Base-by-base conservation (phyloP, 2,797 vertebrate genomes). In the Poliocrania exsul region DNA sequence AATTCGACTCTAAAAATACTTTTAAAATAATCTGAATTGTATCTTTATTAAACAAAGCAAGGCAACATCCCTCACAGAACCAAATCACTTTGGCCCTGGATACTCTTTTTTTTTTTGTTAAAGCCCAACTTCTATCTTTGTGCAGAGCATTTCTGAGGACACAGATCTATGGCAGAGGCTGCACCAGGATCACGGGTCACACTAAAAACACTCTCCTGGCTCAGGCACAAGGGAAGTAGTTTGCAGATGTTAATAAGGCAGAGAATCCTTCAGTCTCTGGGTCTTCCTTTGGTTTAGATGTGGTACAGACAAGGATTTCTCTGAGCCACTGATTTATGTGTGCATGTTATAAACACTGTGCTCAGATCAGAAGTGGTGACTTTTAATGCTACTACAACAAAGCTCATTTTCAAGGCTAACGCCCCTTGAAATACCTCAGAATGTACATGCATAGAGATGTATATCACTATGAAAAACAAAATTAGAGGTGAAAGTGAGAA, bases 1-100 rank as follows among this genome's bases (percentile, higher is more conserved):
- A 60, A 71, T 40, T 51, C 3, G 2, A 8, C 40, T n/a, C 77
- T 46, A 0, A 35, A 62, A 75, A 21, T 6, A 4, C 23, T n/a
- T 33, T 9, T 31, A 50, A 2, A 12, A 40, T 40, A 50, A 23
- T 73, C 29, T 28, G 40, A 33, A 21, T 61, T 60, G 49, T 47
- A 12, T 53, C 77, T 65, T 33, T 37, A 42, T 28, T 38, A 29
- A 73, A 78, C 11, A 24, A 47, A 91, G 51, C 37, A 11, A 71
- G 61, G 53, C 54, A 69, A 58, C 86, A 24, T 11, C n/a, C 16
- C 7, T 28, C 31, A 15, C 13, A 21, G 62, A 49, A 54, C 72
- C 61, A 75, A 74, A 70, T 83, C 91, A 86, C 87, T 92, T 94
- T 92, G 72, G 81, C 35, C 93, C 91, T 84, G 73, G 25, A 82